Percentiles rank a stretch among this genome's conserved stretches.
Conservation (phyloP, 2,888 invertebrate species). For the Sinelater perroti region DNA sequence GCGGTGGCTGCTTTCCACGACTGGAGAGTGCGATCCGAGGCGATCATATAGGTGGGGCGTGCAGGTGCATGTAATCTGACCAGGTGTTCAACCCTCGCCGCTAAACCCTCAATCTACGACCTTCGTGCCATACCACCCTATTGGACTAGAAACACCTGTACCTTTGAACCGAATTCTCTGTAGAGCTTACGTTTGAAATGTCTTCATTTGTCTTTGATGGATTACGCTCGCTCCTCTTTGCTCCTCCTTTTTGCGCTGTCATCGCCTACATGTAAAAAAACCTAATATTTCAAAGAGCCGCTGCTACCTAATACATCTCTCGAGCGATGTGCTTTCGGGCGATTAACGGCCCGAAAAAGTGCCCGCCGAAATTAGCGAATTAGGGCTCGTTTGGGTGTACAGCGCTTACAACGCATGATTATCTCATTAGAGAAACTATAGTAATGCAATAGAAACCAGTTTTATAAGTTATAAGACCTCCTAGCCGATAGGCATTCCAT, state of each 20-base stretch:
- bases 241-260: conserved; percentile 20
- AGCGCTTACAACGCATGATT: too few species aligned
- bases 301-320: not conserved
- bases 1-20: too few species aligned
- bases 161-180: conserved; percentile 47
- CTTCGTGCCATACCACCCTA: conserved; percentile 39
- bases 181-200: conserved; percentile 39
- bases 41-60: conserved; percentile 42
- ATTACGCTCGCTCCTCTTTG: conserved; percentile 37
- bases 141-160: conserved; percentile 44
- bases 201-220: conserved; percentile 49
- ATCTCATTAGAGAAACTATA: too few species aligned
- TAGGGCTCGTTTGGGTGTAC: too few species aligned
- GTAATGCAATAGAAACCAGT: too few species aligned
- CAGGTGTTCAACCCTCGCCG: conserved; percentile 48
- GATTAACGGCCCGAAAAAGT: too few species aligned
- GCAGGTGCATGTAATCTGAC: conserved; percentile 50
- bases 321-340: too few species aligned
- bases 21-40: conserved; percentile 46
- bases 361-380: too few species aligned
- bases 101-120: conserved; percentile 40
- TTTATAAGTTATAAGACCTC: too few species aligned
- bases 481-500: too few species aligned
- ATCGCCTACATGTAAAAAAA: conserved; percentile 15
- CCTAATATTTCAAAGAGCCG: conserved; percentile 22